phyloP scores from a whole-genome alignment of 1,140 invertebrate genomes.

The Meteorus sp. region DNA sequence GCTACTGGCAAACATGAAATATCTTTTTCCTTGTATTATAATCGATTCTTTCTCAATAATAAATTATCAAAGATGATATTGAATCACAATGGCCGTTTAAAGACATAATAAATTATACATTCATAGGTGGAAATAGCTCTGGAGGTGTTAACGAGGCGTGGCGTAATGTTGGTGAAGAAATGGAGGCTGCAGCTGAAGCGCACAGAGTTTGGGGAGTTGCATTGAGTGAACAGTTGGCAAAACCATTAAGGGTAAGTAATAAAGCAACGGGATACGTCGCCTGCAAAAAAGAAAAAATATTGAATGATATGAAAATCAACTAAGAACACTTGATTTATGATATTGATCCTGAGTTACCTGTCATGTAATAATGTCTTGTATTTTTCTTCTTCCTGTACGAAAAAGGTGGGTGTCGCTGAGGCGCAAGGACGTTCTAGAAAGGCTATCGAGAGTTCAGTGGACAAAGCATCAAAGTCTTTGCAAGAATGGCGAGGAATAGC shows the following conservation, averaged over 20 bases:
- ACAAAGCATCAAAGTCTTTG: constrained; percentile 80
- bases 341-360: neutral
- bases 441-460: constrained; percentile 78
- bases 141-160: constrained; percentile 86
- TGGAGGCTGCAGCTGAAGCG: constrained; percentile 86
- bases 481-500: constrained; percentile 84
- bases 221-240: constrained; percentile 84
- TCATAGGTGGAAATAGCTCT: constrained; percentile 66
- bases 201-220: constrained; percentile 80
- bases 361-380: neutral
- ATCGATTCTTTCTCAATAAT: neutral
- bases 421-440: constrained; percentile 68
- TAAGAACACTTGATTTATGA: neutral
- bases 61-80: neutral
- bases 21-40: too few species aligned
- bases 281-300: too few species aligned
- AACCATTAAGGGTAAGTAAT: constrained; percentile 73
- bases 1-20: too few species aligned
- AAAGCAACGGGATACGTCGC: neutral
- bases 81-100: neutral
- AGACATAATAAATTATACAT: constrained; percentile 9
- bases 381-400: neutral
- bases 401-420: constrained; percentile 63
- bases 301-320: neutral
- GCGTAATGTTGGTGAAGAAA: constrained; percentile 85